Evolutionary conservation across 2,888 invertebrate genomes (phyloP), one percentile per base, ranked within the genome.

Genomic region (Dioctria linearis): DNA sequence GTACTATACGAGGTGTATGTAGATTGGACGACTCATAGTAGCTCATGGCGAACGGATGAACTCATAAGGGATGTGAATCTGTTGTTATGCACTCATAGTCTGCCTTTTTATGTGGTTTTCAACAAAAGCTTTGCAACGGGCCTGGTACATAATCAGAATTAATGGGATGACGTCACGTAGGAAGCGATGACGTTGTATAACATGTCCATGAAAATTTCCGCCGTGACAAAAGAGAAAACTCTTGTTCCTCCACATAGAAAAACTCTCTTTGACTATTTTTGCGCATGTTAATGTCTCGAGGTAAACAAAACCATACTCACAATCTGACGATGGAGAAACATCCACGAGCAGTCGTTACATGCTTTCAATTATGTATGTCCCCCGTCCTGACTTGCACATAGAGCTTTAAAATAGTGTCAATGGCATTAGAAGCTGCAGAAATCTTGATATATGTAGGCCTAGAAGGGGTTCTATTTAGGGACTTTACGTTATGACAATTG

Each of bases 271-370:
- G 39, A 5, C 13, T 43, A n/a, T n/a, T 71, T 11, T 5, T 54
- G 71, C 71, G 71, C 71, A 71, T 71, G 71, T 25, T 11, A 40
- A 39, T 40, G 43, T 11, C 54, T 54, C 42, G 54, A 71, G 54
- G 71, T 71, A 71, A 71, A 71, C 71, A 71, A 69, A 69, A 49
- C 69, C 9, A 11, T 40, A 71, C n/a, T 71, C 51, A 71, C 37
- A 54, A 54, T 43, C 46, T 67, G 54, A 43, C 54, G 71, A 40
- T 54, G 40, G 40, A 11, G 54, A 4, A 39, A 37, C 40, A 37
- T 65, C 37, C 40, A 40, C 9, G 37, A 39, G 6, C 4, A 40
- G 9, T 40, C 13, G n/a, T 40, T 54, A 51, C 39, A 54, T 43
- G 51, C 71, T 51, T 46, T 8, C 71, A 71, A n/a, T 39, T 54